Percentiles rank a stretch among this genome's conserved stretches.
phyloP scores from a whole-genome alignment of 2,113 vertebrate species.

The Takifugu flavidus region DNA sequence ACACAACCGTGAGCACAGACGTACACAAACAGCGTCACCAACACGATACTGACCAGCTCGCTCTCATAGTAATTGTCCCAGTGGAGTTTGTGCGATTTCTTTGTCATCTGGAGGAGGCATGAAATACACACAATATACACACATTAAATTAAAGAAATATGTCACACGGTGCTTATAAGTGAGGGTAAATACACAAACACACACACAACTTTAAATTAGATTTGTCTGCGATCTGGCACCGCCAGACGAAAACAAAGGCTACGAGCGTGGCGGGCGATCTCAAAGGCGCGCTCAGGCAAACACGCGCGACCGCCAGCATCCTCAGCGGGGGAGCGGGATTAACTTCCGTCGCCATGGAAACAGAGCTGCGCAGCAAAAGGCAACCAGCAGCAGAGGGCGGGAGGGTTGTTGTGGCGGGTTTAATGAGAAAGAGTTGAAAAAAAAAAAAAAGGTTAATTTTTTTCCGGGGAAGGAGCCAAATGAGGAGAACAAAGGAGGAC shows the following conservation, averaged over 20 bases:
- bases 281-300: constrained; percentile 2
- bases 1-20: constrained; percentile 52
- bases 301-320: constrained; percentile 27
- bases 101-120: constrained; percentile 92
- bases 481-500: constrained; percentile 26
- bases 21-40: constrained; percentile 43
- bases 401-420: constrained; percentile 48
- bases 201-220: background rate
- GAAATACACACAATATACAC: constrained; percentile 36
- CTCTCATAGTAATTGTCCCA: constrained; percentile 95
- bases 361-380: constrained; percentile 60
- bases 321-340: constrained; percentile 39
- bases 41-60: constrained; percentile 90
- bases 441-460: constrained; percentile 25
- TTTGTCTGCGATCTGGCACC: background rate
- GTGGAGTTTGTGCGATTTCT: constrained; percentile 88
- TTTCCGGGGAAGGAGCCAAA: constrained; percentile 11
- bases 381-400: background rate
- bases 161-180: constrained; percentile 22
- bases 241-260: constrained; percentile 15
- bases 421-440: background rate
- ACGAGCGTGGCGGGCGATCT: constrained; percentile 1
- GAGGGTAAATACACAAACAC: constrained; percentile 7
- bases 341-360: constrained; percentile 69
- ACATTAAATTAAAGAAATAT: constrained; percentile 1